Conservation (phyloP, 2,888 invertebrate genomes). For the Hedychridium roseum region DNA sequence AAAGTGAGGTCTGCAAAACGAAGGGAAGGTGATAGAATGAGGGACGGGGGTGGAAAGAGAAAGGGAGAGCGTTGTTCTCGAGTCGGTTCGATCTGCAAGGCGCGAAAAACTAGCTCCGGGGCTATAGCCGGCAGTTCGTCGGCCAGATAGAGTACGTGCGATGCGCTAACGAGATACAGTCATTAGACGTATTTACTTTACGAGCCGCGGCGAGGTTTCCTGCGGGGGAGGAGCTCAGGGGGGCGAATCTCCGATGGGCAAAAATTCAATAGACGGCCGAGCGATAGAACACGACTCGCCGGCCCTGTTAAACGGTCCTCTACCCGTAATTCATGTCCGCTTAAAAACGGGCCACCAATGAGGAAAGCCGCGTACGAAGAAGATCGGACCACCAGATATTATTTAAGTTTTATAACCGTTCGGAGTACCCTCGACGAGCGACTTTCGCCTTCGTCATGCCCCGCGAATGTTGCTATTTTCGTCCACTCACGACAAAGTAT, state of each 20-base stretch:
- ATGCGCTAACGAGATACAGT: conserved; percentile 53
- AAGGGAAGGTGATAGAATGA: too few species aligned
- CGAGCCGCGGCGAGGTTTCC: conserved; percentile 36
- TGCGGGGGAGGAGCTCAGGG: conserved; percentile 12
- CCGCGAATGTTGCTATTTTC: too few species aligned
- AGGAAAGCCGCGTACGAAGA: conserved; percentile 32
- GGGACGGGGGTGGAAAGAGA: too few species aligned
- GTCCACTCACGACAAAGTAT: too few species aligned
- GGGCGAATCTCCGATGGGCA: conserved; percentile 38
- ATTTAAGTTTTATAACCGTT: conserved; percentile 42
- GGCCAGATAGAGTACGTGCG: conserved; percentile 55
- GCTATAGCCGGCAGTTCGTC: too few species aligned
- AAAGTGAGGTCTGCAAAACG: too few species aligned
- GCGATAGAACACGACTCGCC: conserved; percentile 54
- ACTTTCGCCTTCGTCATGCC: not conserved
- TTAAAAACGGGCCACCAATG: conserved; percentile 37
- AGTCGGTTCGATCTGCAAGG: conserved; percentile 6
- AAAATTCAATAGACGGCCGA: conserved; percentile 54
- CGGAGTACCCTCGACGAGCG: conserved; percentile 18
- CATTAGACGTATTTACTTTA: conserved; percentile 56
- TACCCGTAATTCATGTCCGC: conserved; percentile 34
- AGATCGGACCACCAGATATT: conserved; percentile 42
- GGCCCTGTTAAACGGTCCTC: conserved; percentile 42
- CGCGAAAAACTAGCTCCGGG: too few species aligned
- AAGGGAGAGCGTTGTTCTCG: conserved; percentile 2